Percentiles rank a stretch among this genome's conserved stretches.
These are phyloP conservation scores for Temnothorax unifasciatus DNA, from an alignment of 2,888 invertebrate species.

Conservation along the genomic window DNA sequence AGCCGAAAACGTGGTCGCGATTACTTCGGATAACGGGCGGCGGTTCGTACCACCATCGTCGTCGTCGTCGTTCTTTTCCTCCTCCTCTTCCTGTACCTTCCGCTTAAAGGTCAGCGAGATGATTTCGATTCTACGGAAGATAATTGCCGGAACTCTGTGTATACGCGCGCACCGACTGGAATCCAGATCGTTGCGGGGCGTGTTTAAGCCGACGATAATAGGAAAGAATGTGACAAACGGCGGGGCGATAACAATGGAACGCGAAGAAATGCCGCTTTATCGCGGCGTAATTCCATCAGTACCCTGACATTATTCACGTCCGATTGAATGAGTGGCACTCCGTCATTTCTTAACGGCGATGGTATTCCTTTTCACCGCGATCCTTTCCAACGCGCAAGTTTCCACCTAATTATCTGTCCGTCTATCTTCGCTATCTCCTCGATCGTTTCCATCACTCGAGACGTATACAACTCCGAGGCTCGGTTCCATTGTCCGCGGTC, in stretches of 20 bases:
- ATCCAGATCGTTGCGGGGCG: slow-evolving; percentile 15
- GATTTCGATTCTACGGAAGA: slow-evolving; percentile 48
- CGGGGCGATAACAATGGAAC: slow-evolving; percentile 3
- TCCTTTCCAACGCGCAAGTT: slow-evolving; percentile 16
- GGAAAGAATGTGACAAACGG: slow-evolving; percentile 6
- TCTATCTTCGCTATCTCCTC: slow-evolving; percentile 42
- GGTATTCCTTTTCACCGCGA: slow-evolving; percentile 26
- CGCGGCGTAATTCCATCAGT: slow-evolving; percentile 19
- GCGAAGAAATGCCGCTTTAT: slow-evolving; percentile 14
- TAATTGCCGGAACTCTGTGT: slow-evolving; percentile 10
- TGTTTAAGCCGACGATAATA: slow-evolving; percentile 27
- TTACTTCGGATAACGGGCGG: slow-evolving; percentile 70
- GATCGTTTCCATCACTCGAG: slow-evolving; percentile 53
- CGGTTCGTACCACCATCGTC: not conserved
- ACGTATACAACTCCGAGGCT: slow-evolving; percentile 51
- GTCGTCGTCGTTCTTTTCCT: slow-evolving; percentile 13
- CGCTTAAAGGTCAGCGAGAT: slow-evolving; percentile 44
- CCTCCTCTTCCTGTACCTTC: not conserved
- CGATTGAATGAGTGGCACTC: slow-evolving; percentile 29
- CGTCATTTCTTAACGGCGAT: slow-evolving; percentile 23
- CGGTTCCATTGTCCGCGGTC: slow-evolving; percentile 67
- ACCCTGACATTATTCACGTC: slow-evolving; percentile 30
- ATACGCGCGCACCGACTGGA: not conserved
- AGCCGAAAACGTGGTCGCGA: slow-evolving; percentile 76
- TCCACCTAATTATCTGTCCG: slow-evolving; percentile 54